Percentiles rank a stretch among this genome's conserved stretches.
phyloP scores from a whole-genome alignment of 2,888 invertebrate genomes.

The Mellilla xanthometata region DNA sequence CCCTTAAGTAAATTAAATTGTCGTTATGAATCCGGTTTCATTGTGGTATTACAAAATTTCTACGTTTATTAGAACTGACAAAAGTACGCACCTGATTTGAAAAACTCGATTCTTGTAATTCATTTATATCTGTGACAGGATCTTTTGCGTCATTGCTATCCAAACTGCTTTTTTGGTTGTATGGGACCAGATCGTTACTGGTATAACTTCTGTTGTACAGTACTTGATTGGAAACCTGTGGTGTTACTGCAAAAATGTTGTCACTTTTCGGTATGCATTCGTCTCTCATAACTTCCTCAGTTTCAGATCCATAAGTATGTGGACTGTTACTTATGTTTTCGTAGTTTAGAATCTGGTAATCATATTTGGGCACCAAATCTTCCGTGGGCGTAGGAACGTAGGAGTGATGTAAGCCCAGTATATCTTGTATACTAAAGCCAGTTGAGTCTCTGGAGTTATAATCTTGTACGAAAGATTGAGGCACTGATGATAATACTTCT shows the following conservation, averaged over 20 bases:
- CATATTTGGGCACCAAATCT: slow-evolving; percentile 60
- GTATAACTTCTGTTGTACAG: slow-evolving; percentile 56
- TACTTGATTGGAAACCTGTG: slow-evolving; percentile 51
- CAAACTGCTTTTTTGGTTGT: slow-evolving; percentile 56
- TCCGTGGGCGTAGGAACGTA: slow-evolving; percentile 49
- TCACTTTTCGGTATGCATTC: slow-evolving; percentile 50
- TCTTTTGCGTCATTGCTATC: slow-evolving; percentile 53
- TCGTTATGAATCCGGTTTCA: slow-evolving; percentile 72
- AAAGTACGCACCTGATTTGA: slow-evolving; percentile 63
- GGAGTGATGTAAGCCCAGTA: slow-evolving; percentile 69
- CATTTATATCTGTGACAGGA: slow-evolving; percentile 53
- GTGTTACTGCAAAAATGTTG: slow-evolving; percentile 42
- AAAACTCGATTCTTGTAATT: slow-evolving; percentile 63
- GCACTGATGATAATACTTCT: slow-evolving; percentile 56
- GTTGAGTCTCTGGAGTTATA: slow-evolving; percentile 76
- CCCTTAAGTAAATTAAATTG: slow-evolving; percentile 65
- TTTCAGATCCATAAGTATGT: slow-evolving; percentile 59
- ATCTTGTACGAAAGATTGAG: slow-evolving; percentile 64
- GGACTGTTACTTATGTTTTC: slow-evolving; percentile 69
- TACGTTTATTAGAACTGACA: slow-evolving; percentile 23
- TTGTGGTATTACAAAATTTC: slow-evolving; percentile 51
- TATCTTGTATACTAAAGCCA: slow-evolving; percentile 77
- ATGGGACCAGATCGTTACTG: slow-evolving; percentile 56
- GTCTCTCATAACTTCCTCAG: slow-evolving; percentile 56
- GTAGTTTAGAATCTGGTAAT: slow-evolving; percentile 65